phyloP scores from a whole-genome alignment of 2,797 vertebrate species.

The Schizopygopsis malacanthus region DNA sequence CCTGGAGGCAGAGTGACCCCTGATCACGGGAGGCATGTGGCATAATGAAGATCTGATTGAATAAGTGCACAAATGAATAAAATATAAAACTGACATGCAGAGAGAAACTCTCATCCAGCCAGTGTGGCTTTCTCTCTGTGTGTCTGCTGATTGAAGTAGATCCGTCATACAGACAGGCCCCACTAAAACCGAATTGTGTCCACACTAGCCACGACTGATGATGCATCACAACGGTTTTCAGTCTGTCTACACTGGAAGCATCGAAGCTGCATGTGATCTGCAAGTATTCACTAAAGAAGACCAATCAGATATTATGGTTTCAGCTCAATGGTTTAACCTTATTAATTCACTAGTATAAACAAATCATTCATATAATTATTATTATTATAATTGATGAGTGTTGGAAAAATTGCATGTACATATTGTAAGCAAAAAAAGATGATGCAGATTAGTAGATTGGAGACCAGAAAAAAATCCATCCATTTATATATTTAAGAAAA shows the following conservation, averaged over 20 bases:
- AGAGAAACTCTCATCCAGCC: conserved; percentile 12
- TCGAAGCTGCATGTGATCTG: background rate
- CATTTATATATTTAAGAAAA: background rate
- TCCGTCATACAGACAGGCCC: background rate
- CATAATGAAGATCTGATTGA: conserved; percentile 49
- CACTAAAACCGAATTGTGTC: background rate
- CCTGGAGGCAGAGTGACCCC: conserved; percentile 31
- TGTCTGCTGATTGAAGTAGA: conserved; percentile 30
- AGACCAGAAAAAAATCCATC: background rate
- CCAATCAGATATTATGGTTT: background rate
- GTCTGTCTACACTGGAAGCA: background rate
- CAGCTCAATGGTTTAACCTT: background rate
- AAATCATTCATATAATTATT: background rate
- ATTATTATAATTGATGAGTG: background rate
- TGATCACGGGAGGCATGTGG: conserved; percentile 38
- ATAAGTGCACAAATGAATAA: conserved; percentile 50
- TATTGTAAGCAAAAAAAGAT: background rate
- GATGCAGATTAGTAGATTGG: background rate
- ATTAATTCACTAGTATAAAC: background rate
- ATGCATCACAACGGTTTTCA: background rate
- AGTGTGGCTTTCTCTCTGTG: conserved; percentile 9
- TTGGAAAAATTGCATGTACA: background rate
- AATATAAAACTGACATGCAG: conserved; percentile 25
- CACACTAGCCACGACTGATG: background rate
- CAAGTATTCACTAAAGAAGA: background rate